Base-by-base conservation (phyloP, 1,140 invertebrate species). In the Helicoverpa zea region DNA sequence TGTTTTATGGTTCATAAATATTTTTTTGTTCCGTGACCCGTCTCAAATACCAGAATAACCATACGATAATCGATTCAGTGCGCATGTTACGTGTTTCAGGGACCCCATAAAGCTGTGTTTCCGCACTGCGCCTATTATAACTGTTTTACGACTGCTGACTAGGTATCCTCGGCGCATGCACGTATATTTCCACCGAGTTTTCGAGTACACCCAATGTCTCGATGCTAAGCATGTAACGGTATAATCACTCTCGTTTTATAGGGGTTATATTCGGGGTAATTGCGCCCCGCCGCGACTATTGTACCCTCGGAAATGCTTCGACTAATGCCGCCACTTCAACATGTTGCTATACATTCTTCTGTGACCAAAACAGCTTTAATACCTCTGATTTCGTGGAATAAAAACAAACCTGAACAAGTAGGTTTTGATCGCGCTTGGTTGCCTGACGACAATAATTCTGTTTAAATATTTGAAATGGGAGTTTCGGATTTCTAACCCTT, bases 71-170 rank as follows among this genome's bases (percentile, higher is more conserved):
- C 90, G 88, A 90, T 91, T 91, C 79, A 85, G 85, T 86, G 85
- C 83, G 87, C 88, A 88, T 87, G 87, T 90, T 88, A 92, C 86
- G 87, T 90, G 86, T 90, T 92, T 86, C 86, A 89, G 87, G 85
- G 91, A 87, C 84, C 87, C 81, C 86, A 88, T 89, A 92, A 89
- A 89, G 81, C 89, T 85, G 81, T 90, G 86, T 90, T 92, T 90
- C 89, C 88, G 89, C 90, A 91, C 83, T 90, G 88, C 88, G 89
- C 86, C 87, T 91, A 88, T 91, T 91, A 92, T 90, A 89, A 88
- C 88, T 87, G 86, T 86, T 92, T 93, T 92, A 92, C 86, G 90
- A 90, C 87, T 86, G 86, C 82, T 87, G 81, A 86, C 84, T 87
- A 86, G 86, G 86, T 86, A 89, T 90, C 88, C 87, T 84, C 83